These are phyloP conservation scores for Mus pahari DNA, from an alignment of 2,113 vertebrate genomes.

Conservation along the genomic window DNA sequence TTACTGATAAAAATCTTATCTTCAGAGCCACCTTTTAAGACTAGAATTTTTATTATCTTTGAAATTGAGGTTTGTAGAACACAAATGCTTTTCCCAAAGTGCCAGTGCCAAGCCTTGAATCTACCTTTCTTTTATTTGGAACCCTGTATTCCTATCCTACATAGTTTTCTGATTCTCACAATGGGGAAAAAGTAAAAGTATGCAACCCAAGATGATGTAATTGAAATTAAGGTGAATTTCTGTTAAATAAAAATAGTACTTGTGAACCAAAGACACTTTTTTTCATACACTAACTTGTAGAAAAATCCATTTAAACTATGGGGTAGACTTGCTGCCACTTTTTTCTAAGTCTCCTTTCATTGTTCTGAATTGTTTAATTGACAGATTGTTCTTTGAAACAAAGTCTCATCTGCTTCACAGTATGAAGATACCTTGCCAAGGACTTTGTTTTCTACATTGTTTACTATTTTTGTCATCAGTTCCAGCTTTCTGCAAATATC, in stretches of 20 bases:
- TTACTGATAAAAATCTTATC: constrained; percentile 38
- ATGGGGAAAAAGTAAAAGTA: not conserved
- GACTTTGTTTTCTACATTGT: not conserved
- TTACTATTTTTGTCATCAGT: not conserved
- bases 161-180: not conserved
- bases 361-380: constrained; percentile 31
- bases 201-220: not conserved
- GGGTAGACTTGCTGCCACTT: not conserved
- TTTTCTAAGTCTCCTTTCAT: not conserved
- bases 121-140: constrained; percentile 6
- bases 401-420: not conserved
- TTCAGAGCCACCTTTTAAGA: not conserved
- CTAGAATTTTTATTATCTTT: constrained; percentile 46
- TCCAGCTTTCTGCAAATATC: not conserved
- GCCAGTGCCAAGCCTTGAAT: not conserved
- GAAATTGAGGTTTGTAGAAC: constrained; percentile 1
- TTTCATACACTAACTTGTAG: not conserved
- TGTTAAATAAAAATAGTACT: constrained; percentile 29
- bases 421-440: not conserved
- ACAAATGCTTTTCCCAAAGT: constrained; percentile 19
- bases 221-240: constrained; percentile 34
- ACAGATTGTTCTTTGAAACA: constrained; percentile 36
- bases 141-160: not conserved
- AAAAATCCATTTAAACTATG: not conserved
- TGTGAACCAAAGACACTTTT: not conserved